phyloP scores from a whole-genome alignment of 2,113 vertebrate species.

The Colinus virginianus region DNA sequence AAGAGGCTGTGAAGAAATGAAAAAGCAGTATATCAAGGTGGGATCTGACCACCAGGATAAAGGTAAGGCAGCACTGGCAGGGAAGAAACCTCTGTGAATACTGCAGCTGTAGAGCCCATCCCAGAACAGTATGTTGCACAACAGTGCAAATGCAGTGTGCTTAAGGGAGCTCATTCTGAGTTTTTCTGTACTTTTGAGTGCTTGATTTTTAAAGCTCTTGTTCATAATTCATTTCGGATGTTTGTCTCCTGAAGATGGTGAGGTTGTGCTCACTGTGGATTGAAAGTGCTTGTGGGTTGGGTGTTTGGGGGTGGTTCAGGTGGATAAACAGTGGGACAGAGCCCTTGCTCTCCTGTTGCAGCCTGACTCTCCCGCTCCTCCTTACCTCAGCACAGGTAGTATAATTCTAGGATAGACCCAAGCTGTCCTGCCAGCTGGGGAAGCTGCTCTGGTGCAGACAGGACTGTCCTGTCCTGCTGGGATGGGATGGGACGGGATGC shows the following conservation, averaged over 20 bases:
- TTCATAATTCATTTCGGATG: not conserved
- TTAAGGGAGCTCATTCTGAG: not conserved
- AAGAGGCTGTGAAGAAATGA: fast-evolving
- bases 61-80: not conserved
- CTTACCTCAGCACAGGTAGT: not conserved
- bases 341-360: not conserved
- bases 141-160: not conserved
- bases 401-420: not conserved
- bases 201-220: not conserved
- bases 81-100: not conserved
- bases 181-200: not conserved
- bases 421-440: not conserved
- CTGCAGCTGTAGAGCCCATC: not conserved
- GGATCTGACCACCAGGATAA: not conserved
- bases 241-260: not conserved
- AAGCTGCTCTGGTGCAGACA: fast-evolving
- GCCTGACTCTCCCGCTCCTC: not conserved
- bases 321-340: not conserved
- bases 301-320: not conserved
- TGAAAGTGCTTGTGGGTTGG: not conserved
- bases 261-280: not conserved
- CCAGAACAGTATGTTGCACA: not conserved
- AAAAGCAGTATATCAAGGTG: not conserved
- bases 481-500: fast-evolving
- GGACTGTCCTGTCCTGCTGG: not conserved